phyloP scores from a whole-genome alignment of 2,888 invertebrate genomes.

The Volucella inflata region DNA sequence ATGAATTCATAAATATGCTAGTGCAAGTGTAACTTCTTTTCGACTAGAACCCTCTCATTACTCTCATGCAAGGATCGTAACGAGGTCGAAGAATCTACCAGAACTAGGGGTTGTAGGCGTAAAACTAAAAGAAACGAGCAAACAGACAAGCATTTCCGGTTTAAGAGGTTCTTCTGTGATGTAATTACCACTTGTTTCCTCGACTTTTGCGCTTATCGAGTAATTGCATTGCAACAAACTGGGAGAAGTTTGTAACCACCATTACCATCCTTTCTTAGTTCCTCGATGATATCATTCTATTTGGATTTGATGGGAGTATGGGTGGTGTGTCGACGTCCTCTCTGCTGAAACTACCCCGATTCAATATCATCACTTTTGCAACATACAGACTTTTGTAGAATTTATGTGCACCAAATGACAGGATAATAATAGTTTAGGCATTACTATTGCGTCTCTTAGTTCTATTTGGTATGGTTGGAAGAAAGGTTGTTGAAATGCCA shows the following conservation, averaged over 20 bases:
- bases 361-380: slow-evolving; percentile 68
- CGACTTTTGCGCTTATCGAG: slow-evolving; percentile 67
- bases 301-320: background rate
- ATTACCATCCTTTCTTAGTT: slow-evolving; percentile 1
- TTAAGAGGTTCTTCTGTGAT: slow-evolving; percentile 71
- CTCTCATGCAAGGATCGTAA: slow-evolving; percentile 48
- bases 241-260: slow-evolving; percentile 15
- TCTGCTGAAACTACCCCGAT: slow-evolving; percentile 9
- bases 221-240: slow-evolving; percentile 65
- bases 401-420: slow-evolving; percentile 72
- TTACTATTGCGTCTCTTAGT: slow-evolving; percentile 34
- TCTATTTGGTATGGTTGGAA: slow-evolving; percentile 38
- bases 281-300: slow-evolving; percentile 33
- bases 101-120: background rate
- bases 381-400: slow-evolving; percentile 38
- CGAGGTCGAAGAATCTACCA: slow-evolving; percentile 4
- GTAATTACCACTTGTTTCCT: slow-evolving; percentile 75
- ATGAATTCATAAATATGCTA: slow-evolving; percentile 70
- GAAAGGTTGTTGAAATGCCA: slow-evolving; percentile 39
- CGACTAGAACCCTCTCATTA: slow-evolving; percentile 46
- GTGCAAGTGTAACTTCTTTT: slow-evolving; percentile 53
- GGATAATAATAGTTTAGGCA: slow-evolving; percentile 74
- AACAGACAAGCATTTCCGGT: slow-evolving; percentile 69
- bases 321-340: slow-evolving; percentile 1
- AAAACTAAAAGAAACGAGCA: slow-evolving; percentile 31